Percentiles rank a stretch among this genome's conserved stretches.
Evolutionary conservation across 2,113 vertebrate genomes (phyloP).

Genomic region (Nothobranchius kuhntae): DNA sequence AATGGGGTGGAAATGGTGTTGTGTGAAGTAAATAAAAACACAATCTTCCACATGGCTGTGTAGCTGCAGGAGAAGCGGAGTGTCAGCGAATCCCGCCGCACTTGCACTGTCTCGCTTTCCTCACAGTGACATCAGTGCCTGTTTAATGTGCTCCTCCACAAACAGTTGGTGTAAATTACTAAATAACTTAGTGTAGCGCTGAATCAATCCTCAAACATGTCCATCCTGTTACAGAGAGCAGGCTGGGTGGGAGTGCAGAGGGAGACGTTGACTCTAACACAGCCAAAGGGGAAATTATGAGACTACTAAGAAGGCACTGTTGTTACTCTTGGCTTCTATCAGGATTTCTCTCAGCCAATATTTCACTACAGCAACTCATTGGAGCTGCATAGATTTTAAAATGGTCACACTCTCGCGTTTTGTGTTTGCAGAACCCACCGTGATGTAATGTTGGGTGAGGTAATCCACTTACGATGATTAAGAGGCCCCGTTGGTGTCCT

Average conservation of each 20-base stretch:
- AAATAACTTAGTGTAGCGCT: slow-evolving; percentile 79
- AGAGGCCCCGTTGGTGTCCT: slow-evolving; percentile 42
- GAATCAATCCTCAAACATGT: slow-evolving; percentile 77
- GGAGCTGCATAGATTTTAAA: slow-evolving; percentile 55
- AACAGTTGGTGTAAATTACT: slow-evolving; percentile 76
- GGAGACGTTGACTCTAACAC: slow-evolving; percentile 63
- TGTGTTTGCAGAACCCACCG: slow-evolving; percentile 49
- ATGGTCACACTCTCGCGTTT: slow-evolving; percentile 54
- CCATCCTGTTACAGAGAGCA: slow-evolving; percentile 49
- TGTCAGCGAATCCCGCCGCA: slow-evolving; percentile 39
- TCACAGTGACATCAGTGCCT: slow-evolving; percentile 69
- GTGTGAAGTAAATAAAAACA: slow-evolving; percentile 34
- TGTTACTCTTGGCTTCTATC: slow-evolving; percentile 63
- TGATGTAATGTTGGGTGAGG: slow-evolving; percentile 72
- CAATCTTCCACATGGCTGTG: slow-evolving; percentile 70
- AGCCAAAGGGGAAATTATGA: slow-evolving; percentile 71
- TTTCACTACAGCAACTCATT: slow-evolving; percentile 52
- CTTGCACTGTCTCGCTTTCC: slow-evolving; percentile 35
- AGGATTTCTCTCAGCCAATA: slow-evolving; percentile 40
- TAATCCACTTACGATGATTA: slow-evolving; percentile 74
- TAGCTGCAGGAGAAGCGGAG: slow-evolving; percentile 56
- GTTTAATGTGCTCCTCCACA: slow-evolving; percentile 72
- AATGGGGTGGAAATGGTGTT: slow-evolving; percentile 57
- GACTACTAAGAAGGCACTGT: slow-evolving; percentile 56
- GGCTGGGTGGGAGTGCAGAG: slow-evolving; percentile 27